phyloP scores from a whole-genome alignment of 2,888 invertebrate genomes.

The Syrphus vitripennis region DNA sequence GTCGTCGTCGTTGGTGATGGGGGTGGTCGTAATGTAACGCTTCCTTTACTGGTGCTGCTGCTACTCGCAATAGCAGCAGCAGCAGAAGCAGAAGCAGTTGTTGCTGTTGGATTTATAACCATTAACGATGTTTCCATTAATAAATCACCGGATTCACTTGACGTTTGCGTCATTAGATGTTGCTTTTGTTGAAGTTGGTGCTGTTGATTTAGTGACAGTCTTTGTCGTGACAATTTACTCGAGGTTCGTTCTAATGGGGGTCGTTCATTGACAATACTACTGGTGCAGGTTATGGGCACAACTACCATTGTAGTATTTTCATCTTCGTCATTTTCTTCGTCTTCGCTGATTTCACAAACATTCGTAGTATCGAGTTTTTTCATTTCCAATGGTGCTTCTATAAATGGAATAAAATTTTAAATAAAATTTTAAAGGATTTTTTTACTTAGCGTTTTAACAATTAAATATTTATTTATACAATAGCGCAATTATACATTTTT shows the following conservation, averaged over 20 bases:
- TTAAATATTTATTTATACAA: too few species aligned
- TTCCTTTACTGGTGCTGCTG: slow-evolving; percentile 63
- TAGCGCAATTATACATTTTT: too few species aligned
- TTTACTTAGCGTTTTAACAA: too few species aligned
- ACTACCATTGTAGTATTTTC: slow-evolving; percentile 46
- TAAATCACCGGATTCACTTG: slow-evolving; percentile 74
- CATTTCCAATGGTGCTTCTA: slow-evolving; percentile 79
- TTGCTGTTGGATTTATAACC: slow-evolving; percentile 73
- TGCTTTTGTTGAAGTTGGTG: slow-evolving; percentile 72
- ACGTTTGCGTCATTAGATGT: slow-evolving; percentile 63
- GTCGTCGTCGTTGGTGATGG: slow-evolving; percentile 56
- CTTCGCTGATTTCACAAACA: slow-evolving; percentile 78
- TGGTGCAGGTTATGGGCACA: slow-evolving; percentile 57
- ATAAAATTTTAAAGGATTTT: background rate
- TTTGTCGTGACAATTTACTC: slow-evolving; percentile 78
- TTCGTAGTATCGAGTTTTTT: slow-evolving; percentile 78
- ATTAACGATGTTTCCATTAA: slow-evolving; percentile 80
- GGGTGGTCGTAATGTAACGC: slow-evolving; percentile 52
- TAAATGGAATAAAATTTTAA: background rate
- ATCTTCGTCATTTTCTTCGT: slow-evolving; percentile 74
- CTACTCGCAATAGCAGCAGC: slow-evolving; percentile 20
- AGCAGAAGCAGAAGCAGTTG: background rate
- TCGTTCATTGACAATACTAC: slow-evolving; percentile 57
- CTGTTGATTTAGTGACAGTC: slow-evolving; percentile 78
- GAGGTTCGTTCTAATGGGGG: slow-evolving; percentile 71